Evolutionary conservation across 2,797 vertebrate species (phyloP), one percentile per base, ranked within the genome.

Genomic region (Poecilia velifera): DNA sequence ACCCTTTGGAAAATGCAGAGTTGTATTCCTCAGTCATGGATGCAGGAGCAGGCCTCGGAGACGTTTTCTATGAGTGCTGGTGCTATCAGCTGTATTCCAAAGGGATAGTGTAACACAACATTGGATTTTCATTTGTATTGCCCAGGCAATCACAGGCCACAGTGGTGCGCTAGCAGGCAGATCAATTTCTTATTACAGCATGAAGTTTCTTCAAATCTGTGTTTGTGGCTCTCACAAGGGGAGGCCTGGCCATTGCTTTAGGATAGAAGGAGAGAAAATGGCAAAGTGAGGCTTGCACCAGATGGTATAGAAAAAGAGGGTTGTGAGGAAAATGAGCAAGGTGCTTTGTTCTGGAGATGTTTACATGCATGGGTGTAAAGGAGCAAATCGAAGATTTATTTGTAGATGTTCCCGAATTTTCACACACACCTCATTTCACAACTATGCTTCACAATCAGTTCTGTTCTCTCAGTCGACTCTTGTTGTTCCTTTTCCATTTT

Each of bases 151-250:
- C 94, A 91, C 92, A 85, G 88, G 84, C 89, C 89, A 90, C 87
- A 90, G 91, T 92, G 79, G 91, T 81, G 84, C 70, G 77, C 91
- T 83, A 82, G 91, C 89, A 91, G 91, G 90, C 86, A 90, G 93
- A 95, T 95, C 93, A 94, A 95, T 96, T 96, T 95, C 94, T 95
- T 95, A 95, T 95, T 94, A 94, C 90, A 83, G 93, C 89, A 87
- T 89, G 88, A 93, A 93, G 88, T 90, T 85, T 86, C 92, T 90
- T 88, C 83, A 89, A 86, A 88, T 83, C 86, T 80, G 73, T 2
- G 43, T 78, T 84, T 79, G 80, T 85, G 86, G 76, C 66, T 71
- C 78, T 91, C 76, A 74, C 82, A 78, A 76, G 64, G 83, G 72
- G 76, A 78, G 78, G 71, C 45, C 78, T 73, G 79, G 34, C 66